These are phyloP conservation scores for Paramisgurnus dabryanus DNA, from an alignment of 2,113 vertebrate genomes.

Conservation along the genomic window DNA sequence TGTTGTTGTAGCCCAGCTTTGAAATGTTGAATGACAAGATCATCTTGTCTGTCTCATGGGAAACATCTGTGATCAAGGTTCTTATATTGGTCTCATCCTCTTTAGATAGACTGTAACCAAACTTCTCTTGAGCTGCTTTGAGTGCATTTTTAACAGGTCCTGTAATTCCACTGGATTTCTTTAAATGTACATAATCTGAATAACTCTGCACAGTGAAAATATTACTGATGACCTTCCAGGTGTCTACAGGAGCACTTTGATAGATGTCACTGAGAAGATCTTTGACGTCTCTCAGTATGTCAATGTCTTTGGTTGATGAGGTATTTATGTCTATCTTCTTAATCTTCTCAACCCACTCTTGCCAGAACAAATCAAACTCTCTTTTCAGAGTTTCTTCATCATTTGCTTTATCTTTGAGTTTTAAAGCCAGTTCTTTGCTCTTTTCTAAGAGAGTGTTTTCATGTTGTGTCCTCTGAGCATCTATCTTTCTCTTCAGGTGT, in stretches of 20 bases:
- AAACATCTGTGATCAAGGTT: neutral
- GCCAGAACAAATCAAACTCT: neutral
- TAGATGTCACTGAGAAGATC: rapidly evolving
- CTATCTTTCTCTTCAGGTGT: neutral
- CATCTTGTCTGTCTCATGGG: neutral
- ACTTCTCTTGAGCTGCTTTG: neutral
- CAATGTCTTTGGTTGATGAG: neutral
- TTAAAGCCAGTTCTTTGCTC: neutral
- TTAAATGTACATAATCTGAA: neutral
- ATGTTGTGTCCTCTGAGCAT: neutral
- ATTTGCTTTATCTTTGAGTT: neutral
- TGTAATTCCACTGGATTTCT: neutral
- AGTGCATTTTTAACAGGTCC: neutral
- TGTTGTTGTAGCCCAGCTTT: constrained; percentile 17
- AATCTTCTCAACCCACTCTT: neutral
- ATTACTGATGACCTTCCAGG: neutral
- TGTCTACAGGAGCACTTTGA: neutral
- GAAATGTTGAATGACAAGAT: neutral
- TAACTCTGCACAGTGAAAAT: neutral
- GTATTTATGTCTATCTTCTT: neutral
- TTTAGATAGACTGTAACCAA: neutral
- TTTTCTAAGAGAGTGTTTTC: neutral
- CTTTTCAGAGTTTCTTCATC: neutral
- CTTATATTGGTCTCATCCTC: neutral
- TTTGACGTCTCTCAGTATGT: neutral